Evolutionary conservation across 2,797 vertebrate genomes (phyloP).

Genomic region (Clarias fuscus): DNA sequence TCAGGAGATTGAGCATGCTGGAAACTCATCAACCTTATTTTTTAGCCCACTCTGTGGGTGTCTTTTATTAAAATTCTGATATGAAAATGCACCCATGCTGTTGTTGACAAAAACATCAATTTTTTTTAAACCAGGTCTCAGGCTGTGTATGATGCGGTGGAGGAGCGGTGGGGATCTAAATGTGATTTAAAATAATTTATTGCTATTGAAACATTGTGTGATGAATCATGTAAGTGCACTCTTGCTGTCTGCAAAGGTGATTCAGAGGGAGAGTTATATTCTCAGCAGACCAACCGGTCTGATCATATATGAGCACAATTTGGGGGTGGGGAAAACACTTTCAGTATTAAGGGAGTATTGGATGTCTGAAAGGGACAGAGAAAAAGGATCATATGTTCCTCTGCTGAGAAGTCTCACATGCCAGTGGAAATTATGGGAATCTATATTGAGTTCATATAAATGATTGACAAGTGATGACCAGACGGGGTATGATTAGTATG

Average conservation of each 20-base stretch:
- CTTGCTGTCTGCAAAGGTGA: not conserved
- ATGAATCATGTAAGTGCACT: constrained; percentile 7
- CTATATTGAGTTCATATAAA: not conserved
- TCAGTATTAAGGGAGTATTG: not conserved
- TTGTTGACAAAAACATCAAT: constrained; percentile 1
- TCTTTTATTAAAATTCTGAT: constrained; percentile 2
- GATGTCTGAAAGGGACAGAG: not conserved
- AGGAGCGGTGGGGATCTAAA: not conserved
- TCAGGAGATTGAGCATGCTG: constrained; percentile 39
- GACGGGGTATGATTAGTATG: not conserved
- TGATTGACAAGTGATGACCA: constrained; percentile 16
- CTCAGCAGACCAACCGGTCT: constrained; percentile 56
- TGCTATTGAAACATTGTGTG: constrained; percentile 24
- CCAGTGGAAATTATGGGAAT: not conserved
- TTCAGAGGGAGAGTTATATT: constrained; percentile 41
- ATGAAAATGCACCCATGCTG: constrained; percentile 11
- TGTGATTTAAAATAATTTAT: not conserved
- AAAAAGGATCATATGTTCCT: constrained; percentile 67
- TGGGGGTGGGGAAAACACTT: not conserved
- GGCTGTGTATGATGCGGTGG: not conserved
- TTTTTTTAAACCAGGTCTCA: not conserved
- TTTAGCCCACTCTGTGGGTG: not conserved
- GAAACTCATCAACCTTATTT: constrained; percentile 39
- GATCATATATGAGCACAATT: not conserved
- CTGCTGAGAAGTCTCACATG: not conserved